Base-by-base conservation (phyloP, 53 echinoderm and acorn worm species). In the Paracentrotus lividus region DNA sequence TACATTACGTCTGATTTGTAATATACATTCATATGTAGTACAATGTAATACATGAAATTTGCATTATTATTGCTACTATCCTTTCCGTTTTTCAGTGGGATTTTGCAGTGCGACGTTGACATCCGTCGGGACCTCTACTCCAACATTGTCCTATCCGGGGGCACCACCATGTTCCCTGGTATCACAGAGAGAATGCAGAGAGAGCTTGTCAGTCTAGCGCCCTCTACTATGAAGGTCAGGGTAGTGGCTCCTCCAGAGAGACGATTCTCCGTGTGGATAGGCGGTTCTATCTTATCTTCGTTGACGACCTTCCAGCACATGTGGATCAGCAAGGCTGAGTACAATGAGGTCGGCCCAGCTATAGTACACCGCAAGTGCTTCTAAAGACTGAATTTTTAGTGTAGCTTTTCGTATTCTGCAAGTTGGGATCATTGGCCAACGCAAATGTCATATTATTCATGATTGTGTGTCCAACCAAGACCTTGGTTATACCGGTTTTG, bases 361-460 rank as follows among this genome's bases (percentile, higher is more conserved):
- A 94, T 96, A n/a, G 95, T 96, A 13, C 95, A 96, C 55, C 94
- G 96, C 49, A 96, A 96, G 92, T 96, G 96, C 85, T 96, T 96
- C 64, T 96, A 40, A 69, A n/a, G n/a, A n/a, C n/a, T n/a, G 69
- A 31, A 69, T 18, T 69, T 5, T 69, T 36, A 38, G 36, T 72
- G 64, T 31, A 27, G 7, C 59, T 59, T 59, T 59, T 23, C 3
- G 58, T 55, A 23, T 23, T 5, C 21, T n/a, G 23, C 23, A 59
- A 59, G 3, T 15, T 15, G 52, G 52, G 15, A 15, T 3, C 15
- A 52, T 52, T 52, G 52, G 52, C 52, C 52, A 52, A 15, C 0
- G 52, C 4, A 52, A 52, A 52, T 52, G 52, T 52, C 52, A 15
- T 9, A 3, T 52, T 15, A 52, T 15, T 52, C 10, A 12, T 52